These are phyloP conservation scores for Enteromius treurensis DNA, from an alignment of 2,797 vertebrate species.

Conservation along the genomic window DNA sequence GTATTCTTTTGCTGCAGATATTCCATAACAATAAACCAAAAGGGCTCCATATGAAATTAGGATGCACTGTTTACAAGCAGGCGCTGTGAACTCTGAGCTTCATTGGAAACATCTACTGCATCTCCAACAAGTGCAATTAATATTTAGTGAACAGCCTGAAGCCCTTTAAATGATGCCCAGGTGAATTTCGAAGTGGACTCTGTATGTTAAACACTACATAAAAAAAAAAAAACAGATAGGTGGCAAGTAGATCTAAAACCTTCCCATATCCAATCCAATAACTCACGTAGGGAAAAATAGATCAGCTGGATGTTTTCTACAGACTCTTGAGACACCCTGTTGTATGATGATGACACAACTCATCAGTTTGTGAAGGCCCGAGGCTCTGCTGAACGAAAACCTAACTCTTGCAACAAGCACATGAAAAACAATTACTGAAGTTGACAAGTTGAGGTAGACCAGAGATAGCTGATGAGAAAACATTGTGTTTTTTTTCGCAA, in stretches of 20 bases:
- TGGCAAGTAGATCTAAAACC: not conserved
- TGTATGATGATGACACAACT: conserved; percentile 20
- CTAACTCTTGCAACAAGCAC: not conserved
- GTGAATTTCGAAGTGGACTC: conserved; percentile 2
- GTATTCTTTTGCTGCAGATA: conserved; percentile 14
- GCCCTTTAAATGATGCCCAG: not conserved
- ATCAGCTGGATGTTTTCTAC: conserved; percentile 25
- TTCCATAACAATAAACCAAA: conserved; percentile 22
- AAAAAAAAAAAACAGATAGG: not conserved
- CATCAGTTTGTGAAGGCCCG: conserved; percentile 2
- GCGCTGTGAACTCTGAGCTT: not conserved
- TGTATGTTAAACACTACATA: not conserved
- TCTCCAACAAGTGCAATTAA: not conserved
- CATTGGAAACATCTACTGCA: not conserved
- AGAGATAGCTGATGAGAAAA: conserved; percentile 7
- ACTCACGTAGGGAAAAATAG: not conserved
- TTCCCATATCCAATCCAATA: conserved; percentile 5
- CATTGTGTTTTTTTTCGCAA: not conserved
- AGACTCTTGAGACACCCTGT: conserved; percentile 7
- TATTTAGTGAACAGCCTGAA: conserved; percentile 10
- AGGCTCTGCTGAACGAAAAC: conserved; percentile 23
- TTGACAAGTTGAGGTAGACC: conserved; percentile 6
- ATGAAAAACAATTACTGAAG: conserved; percentile 14
- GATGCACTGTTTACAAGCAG: conserved; percentile 1
- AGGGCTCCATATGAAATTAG: not conserved